Conservation (phyloP, 2,888 invertebrate genomes). For the Ptychoptera albimana region DNA sequence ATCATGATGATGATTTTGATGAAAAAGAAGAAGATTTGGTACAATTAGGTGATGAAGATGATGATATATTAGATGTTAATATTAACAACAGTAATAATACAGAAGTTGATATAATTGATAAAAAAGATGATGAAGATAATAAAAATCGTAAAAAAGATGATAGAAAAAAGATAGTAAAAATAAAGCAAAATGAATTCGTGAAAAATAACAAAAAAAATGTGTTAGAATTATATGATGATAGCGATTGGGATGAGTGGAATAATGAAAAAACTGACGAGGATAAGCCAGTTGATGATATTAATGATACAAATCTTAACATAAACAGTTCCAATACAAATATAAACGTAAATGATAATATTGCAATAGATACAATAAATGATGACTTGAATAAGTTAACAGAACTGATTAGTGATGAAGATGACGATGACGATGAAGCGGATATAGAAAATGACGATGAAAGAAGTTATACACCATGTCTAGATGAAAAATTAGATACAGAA, state of each 20-base stretch:
- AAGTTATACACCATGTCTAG: conserved; percentile 56
- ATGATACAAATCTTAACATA: conserved; percentile 7
- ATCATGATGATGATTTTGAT: conserved; percentile 30
- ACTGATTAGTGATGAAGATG: conserved; percentile 37
- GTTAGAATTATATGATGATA: conserved; percentile 37
- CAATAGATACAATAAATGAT: conserved; percentile 10
- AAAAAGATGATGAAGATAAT: conserved; percentile 9
- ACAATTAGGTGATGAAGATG: conserved; percentile 26
- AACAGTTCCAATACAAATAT: neutral
- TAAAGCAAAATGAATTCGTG: conserved; percentile 29
- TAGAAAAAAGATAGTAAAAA: conserved; percentile 11
- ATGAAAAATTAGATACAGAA: conserved; percentile 36
- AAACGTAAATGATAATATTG: conserved; percentile 9
- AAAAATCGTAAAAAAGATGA: conserved; percentile 11
- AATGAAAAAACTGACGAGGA: conserved; percentile 21
- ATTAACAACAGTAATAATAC: conserved; percentile 15
- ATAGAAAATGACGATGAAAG: conserved; percentile 3
- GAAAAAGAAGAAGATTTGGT: conserved; percentile 31
- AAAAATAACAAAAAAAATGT: conserved; percentile 33
- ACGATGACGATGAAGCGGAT: conserved; percentile 3
- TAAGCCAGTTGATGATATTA: conserved; percentile 3
- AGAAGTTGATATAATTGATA: conserved; percentile 10
- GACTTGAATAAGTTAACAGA: conserved; percentile 36
- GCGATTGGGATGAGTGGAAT: conserved; percentile 30
- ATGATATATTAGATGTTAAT: conserved; percentile 25